A percentile compares a stretch with the other conserved stretches of the same genome.
Evolutionary conservation across 2,113 vertebrate genomes (phyloP).

Genomic region (Channa maculata): DNA sequence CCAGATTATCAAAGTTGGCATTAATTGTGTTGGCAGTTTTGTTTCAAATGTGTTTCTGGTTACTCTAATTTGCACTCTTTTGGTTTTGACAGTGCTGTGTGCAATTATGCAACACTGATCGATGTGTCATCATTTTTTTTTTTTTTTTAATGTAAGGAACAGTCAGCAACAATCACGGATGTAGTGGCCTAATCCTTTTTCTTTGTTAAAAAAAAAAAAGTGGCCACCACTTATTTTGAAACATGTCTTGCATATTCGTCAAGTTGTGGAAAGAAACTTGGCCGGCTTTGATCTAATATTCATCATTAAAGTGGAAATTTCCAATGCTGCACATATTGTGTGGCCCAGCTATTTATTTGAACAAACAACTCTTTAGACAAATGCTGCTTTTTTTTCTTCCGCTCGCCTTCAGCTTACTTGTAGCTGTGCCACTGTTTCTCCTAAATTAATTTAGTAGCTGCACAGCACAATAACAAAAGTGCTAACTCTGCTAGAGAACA

Average conservation of each 20-base stretch:
- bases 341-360: slow-evolving; percentile 17
- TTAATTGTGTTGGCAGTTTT: not conserved
- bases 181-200: too few relatives aligned
- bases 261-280: slow-evolving; percentile 10
- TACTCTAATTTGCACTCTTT: not conserved
- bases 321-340: not conserved
- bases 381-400: not conserved
- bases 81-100: not conserved
- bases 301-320: not conserved
- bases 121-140: not conserved
- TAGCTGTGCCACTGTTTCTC: slow-evolving; percentile 25
- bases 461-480: slow-evolving; percentile 6
- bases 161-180: not conserved
- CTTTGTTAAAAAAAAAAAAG: too few relatives aligned
- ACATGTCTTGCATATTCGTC: not conserved
- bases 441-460: slow-evolving; percentile 53
- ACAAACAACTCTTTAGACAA: slow-evolving; percentile 33
- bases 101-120: not conserved
- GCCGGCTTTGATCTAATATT: slow-evolving; percentile 25
- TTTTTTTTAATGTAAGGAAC: too few relatives aligned
- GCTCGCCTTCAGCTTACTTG: slow-evolving; percentile 14
- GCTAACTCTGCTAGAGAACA: slow-evolving; percentile 23
- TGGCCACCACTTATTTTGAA: not conserved
- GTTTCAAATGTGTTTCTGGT: not conserved
- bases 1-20: not conserved